A percentile compares a stretch with the other conserved stretches of the same genome.
Evolutionary conservation across 2,113 vertebrate species (phyloP).

Genomic region (Lagopus leucura): DNA sequence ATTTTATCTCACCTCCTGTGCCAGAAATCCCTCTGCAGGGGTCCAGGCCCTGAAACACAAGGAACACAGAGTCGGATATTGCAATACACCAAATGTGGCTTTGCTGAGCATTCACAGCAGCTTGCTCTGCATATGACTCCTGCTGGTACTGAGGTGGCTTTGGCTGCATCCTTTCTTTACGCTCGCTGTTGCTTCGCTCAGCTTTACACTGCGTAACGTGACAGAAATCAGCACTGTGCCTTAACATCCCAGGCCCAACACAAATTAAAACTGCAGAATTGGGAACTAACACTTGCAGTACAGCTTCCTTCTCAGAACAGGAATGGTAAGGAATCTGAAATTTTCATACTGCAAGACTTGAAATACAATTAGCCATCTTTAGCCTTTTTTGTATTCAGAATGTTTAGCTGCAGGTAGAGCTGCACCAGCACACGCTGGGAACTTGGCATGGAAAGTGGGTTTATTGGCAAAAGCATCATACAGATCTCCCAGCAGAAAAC

Average conservation of each 20-base stretch:
- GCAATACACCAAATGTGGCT: not conserved
- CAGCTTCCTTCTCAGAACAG: not conserved
- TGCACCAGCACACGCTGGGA: not conserved
- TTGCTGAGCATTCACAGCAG: not conserved
- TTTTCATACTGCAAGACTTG: not conserved
- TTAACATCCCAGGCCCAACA: not conserved
- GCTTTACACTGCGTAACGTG: not conserved
- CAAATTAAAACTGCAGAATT: not conserved
- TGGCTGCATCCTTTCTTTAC: not conserved
- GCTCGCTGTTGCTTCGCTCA: not conserved
- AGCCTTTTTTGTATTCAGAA: not conserved
- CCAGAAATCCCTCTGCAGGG: not conserved
- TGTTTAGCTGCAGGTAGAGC: not conserved
- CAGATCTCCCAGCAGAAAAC: not conserved
- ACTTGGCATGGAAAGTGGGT: not conserved
- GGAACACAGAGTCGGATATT: not conserved
- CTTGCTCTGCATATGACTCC: not conserved
- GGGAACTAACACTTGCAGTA: not conserved
- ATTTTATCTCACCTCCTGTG: not conserved
- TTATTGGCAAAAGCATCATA: not conserved
- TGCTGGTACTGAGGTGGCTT: not conserved
- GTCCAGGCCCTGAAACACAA: not conserved
- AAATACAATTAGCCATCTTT: not conserved
- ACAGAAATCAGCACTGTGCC: rapidly evolving
- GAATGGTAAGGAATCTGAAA: not conserved